Base-by-base conservation (phyloP, 1,140 invertebrate species). In the Mamestra configurata region DNA sequence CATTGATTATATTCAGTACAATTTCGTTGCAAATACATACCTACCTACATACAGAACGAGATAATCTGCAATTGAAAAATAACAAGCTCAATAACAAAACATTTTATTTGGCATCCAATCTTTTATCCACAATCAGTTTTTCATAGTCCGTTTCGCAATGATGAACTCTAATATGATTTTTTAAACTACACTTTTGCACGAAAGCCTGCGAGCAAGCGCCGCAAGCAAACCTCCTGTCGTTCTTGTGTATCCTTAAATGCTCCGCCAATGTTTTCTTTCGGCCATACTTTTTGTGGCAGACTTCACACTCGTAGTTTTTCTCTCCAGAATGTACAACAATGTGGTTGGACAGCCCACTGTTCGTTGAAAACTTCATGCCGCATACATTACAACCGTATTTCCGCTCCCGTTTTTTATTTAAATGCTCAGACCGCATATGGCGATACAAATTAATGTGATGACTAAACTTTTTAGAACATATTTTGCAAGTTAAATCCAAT, bases 231-330 rank as follows among this genome's bases (percentile, higher is more conserved):
- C 94, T 90, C 80, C 90, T 94, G 4, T 95, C 88, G 55, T 95
- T 92, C 51, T 87, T 89, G 79, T 96, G 96, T 53, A 96, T 97
- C 80, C 96, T 96, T 70, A 96, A 93, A 84, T 97, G 97, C 61
- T 96, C 95, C 66, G 96, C 95, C 95, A 97, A 96, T 73, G 96
- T 96, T 85, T 96, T 96, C 79, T 96, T 96, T 57, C 96, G 92
- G 0, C 95, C 96, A 88, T 96, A 97, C 15, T 93, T 85, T 64
- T 96, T 94, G 37, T 93, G 89, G 82, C 96, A 97, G 13, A 95
- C 88, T 18, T 90, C 82, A 82, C 95, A 96, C 24, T 92, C 87
- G 78, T 95, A 96, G 10, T 68, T 79, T 15, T 94, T 90, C 78
- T 96, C 96, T 1, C 96, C 96, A 0, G 96, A 96, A 79, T 97